Base-by-base conservation (phyloP, 2,797 vertebrate species). In the Schizopygopsis pylzovi region DNA sequence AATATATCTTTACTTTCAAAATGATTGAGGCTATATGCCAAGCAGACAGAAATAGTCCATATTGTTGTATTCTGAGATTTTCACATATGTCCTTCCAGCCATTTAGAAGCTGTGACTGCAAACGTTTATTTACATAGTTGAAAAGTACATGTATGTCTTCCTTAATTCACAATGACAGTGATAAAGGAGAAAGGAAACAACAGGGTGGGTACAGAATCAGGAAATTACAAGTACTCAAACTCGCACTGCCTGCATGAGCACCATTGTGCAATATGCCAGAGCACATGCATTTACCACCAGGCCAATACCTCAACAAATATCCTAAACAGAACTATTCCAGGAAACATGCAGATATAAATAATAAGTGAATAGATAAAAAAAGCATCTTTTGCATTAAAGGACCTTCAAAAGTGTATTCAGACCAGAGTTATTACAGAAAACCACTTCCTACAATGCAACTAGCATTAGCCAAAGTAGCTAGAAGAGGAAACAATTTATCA, bases 141-240 rank as follows among this genome's bases (percentile, higher is more conserved):
- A 54, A 76, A 54, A 76, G 2, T 37, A 33, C 49, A 76, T 37
- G 28, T 16, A 75, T 22, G 5, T 37, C 9, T 52, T 76, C 16
- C 47, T 52, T 52, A 37, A 52, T 33, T 52, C 8, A 33, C 1
- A 54, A 54, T 37, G 43, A 70, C 28, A 11, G 20, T 54, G 63
- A 39, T 56, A 77, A 39, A 56, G 4, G 4, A 52, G 0, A 49
- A 33, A 81, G 47, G 7, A 80, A 80, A 67, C 11, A 20, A 49
- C 22, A 52, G 63, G 63, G 28, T 18, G 63, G 47, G 20, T n/a
- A 81, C 18, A 25, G 18, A 68, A 56, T 71, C 22, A 72, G 67
- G 37, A 72, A 72, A 82, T 72, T 16, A 82, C 39, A 28, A 65
- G 28, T 20, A 43, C 77, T 79, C 39, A 80, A 80, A 16, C 41